Percentiles rank a stretch among this genome's conserved stretches.
phyloP scores from a whole-genome alignment of 2,113 vertebrate species.

The Macrotus californicus region DNA sequence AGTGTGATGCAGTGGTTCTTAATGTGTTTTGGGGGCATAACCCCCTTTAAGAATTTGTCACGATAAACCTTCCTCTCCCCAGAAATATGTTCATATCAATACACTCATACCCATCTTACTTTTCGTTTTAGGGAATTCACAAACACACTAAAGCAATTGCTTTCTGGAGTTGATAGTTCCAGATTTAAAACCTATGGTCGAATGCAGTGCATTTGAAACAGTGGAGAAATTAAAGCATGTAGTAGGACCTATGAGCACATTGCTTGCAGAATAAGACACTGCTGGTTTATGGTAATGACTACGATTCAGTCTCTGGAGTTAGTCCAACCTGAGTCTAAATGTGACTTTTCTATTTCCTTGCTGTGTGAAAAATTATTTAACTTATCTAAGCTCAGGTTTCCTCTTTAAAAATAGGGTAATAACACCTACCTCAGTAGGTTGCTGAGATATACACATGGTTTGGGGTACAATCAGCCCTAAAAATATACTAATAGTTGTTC shows the following conservation, averaged over 20 bases:
- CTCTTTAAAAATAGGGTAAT: not conserved
- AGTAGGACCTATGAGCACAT: not conserved
- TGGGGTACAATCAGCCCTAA: not conserved
- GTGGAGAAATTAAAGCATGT: not conserved
- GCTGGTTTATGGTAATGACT: not conserved
- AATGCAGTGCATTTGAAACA: not conserved
- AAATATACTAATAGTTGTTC: not conserved
- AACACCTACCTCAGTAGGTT: not conserved
- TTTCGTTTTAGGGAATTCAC: conserved; percentile 7
- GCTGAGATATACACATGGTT: not conserved
- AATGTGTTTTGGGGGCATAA: not conserved
- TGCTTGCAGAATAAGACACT: not conserved
- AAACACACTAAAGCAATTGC: not conserved
- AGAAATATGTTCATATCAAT: not conserved
- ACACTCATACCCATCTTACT: not conserved
- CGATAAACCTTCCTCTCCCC: not conserved
- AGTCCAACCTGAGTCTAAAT: not conserved
- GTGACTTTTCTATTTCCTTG: not conserved
- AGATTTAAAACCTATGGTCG: not conserved
- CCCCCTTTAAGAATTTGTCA: not conserved
- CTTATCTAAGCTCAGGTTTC: not conserved
- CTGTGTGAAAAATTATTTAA: not conserved
- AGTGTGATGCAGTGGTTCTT: not conserved
- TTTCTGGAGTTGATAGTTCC: not conserved
- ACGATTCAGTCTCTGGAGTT: not conserved